These are phyloP conservation scores for Diarsia dahlii DNA, from an alignment of 2,888 invertebrate genomes.

Conservation along the genomic window DNA sequence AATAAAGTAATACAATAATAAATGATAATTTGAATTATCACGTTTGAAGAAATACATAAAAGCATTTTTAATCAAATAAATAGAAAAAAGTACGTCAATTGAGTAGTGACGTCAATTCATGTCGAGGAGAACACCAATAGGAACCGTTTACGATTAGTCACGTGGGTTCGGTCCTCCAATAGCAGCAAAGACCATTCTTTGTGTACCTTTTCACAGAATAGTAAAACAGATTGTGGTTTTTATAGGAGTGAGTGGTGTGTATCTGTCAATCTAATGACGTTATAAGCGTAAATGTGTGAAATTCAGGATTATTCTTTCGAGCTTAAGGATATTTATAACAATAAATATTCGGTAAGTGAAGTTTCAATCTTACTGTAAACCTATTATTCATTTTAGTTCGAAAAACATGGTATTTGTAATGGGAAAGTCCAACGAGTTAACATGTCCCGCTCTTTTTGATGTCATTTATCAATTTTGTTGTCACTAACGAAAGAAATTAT, in stretches of 20 bases:
- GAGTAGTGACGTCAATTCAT: conserved; percentile 78
- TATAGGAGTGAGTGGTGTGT: conserved; percentile 90
- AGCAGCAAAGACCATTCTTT: conserved; percentile 87
- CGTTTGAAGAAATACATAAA: background rate
- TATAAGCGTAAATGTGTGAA: conserved; percentile 92
- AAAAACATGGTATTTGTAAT: conserved; percentile 80
- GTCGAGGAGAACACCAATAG: conserved; percentile 82
- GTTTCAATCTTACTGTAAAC: conserved; percentile 55
- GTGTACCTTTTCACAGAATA: conserved; percentile 90
- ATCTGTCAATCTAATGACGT: conserved; percentile 89
- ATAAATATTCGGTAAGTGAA: conserved; percentile 93
- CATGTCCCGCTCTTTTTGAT: conserved; percentile 90
- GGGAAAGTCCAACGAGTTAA: conserved; percentile 86
- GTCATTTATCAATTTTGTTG: conserved; percentile 75
- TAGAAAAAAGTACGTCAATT: conserved; percentile 66
- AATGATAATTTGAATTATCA: conserved; percentile 20
- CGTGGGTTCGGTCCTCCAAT: conserved; percentile 90
- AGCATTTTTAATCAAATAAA: background rate
- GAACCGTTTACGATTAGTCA: conserved; percentile 78
- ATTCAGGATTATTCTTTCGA: conserved; percentile 93
- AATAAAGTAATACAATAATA: background rate
- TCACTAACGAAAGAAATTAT: conserved; percentile 30
- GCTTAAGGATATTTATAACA: conserved; percentile 92
- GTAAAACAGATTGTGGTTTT: conserved; percentile 90
- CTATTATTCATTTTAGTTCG: conserved; percentile 68